Conservation (phyloP, 2,113 vertebrate genomes). For the Heteronetta atricapilla region DNA sequence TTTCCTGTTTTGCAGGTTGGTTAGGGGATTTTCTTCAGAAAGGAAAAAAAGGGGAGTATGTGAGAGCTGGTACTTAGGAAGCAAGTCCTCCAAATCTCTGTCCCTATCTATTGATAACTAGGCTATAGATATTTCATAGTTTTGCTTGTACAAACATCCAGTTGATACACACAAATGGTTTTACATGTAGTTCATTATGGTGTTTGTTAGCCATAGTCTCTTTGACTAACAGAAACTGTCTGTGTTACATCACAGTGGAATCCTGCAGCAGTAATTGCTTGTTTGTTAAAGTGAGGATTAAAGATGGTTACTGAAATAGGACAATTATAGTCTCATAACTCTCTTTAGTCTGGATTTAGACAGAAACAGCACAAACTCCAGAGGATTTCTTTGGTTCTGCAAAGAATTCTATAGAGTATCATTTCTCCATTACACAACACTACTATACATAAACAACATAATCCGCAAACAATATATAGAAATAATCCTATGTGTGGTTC, state of each 20-base stretch:
- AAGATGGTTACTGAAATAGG: slow-evolving; percentile 12
- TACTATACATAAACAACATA: background rate
- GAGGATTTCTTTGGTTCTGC: slow-evolving; percentile 25
- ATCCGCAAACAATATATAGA: background rate
- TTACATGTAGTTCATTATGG: background rate
- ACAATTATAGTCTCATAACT: slow-evolving; percentile 28
- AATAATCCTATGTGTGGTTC: background rate
- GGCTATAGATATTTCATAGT: background rate
- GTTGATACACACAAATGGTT: background rate
- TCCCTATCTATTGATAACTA: background rate
- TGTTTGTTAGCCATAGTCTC: background rate
- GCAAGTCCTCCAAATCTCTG: background rate
- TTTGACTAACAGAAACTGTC: background rate
- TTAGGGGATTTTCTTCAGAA: background rate
- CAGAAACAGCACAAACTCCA: slow-evolving; percentile 18
- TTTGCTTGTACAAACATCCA: background rate
- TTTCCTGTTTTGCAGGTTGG: background rate
- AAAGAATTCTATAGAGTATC: background rate
- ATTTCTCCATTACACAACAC: slow-evolving; percentile 2
- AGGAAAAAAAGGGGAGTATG: background rate
- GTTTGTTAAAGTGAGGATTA: slow-evolving; percentile 30
- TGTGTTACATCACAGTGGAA: background rate
- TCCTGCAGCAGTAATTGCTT: background rate
- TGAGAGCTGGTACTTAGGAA: background rate
- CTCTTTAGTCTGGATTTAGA: slow-evolving; percentile 41